Conservation (phyloP, 2,888 invertebrate genomes). For the Agrochola lychnidis region DNA sequence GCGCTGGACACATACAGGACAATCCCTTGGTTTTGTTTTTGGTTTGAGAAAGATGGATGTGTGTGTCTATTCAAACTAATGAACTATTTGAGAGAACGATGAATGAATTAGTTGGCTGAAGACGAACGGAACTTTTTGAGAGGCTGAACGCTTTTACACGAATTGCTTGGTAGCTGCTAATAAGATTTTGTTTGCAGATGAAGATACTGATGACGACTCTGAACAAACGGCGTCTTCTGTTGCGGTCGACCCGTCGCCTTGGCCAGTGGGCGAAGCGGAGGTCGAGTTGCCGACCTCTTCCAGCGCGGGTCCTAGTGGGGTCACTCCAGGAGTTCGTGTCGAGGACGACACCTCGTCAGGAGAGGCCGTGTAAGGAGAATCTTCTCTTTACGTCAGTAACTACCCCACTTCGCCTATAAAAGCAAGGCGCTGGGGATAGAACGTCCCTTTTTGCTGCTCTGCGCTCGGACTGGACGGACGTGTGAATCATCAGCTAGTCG, state of each 20-base stretch:
- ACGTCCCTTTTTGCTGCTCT: too few species aligned
- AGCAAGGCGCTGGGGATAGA: too few species aligned
- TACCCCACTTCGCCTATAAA: too few species aligned
- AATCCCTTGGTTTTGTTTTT: too few species aligned
- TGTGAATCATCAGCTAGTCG: too few species aligned
- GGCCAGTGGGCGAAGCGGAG: not conserved
- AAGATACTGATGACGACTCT: slow-evolving; percentile 5
- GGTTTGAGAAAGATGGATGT: slow-evolving; percentile 9
- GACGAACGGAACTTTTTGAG: not conserved
- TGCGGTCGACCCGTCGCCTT: not conserved
- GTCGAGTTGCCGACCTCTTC: not conserved
- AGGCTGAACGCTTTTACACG: not conserved
- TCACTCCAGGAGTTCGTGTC: slow-evolving; percentile 1
- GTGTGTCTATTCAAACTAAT: too few species aligned
- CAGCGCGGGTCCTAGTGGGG: slow-evolving; percentile 1
- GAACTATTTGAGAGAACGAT: slow-evolving; percentile 9
- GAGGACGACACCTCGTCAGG: slow-evolving; percentile 8
- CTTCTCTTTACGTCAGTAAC: too few species aligned
- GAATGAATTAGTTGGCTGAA: slow-evolving; percentile 2
- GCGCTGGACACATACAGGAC: too few species aligned
- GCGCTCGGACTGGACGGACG: too few species aligned
- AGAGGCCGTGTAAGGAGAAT: slow-evolving; percentile 12
- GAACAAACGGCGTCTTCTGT: slow-evolving; percentile 3
- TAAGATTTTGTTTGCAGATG: slow-evolving; percentile 4
- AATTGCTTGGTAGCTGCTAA: not conserved